Evolutionary conservation across 2,797 vertebrate genomes (phyloP).

Genomic region (Mormyrus hasselquistii): DNA sequence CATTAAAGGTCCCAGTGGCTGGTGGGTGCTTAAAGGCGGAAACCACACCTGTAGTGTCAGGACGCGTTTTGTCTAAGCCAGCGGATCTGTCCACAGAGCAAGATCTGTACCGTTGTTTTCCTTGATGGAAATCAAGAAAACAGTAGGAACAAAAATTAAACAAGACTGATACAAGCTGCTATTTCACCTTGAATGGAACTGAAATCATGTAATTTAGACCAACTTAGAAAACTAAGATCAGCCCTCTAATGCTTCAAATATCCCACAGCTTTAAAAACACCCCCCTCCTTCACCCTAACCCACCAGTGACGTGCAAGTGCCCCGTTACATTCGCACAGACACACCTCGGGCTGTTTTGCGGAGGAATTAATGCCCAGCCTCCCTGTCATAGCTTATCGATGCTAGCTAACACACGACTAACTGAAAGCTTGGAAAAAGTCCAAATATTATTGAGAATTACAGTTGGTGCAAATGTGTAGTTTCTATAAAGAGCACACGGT

Average conservation of each 20-base stretch:
- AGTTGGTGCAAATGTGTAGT: neutral
- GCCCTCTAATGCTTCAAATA: constrained; percentile 7
- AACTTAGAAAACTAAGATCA: neutral
- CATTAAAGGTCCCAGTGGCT: neutral
- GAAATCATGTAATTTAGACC: neutral
- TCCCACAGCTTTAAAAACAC: neutral
- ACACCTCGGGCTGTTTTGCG: neutral
- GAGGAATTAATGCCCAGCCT: neutral
- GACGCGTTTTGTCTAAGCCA: neutral
- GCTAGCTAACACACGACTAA: constrained; percentile 6
- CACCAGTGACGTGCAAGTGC: neutral
- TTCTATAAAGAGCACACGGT: neutral
- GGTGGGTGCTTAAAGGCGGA: neutral
- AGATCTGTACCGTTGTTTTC: neutral
- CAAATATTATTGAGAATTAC: neutral
- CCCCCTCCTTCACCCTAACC: neutral
- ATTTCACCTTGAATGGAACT: constrained; percentile 3
- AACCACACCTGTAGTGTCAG: neutral
- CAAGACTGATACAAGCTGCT: neutral
- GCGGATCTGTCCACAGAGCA: neutral
- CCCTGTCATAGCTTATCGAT: neutral
- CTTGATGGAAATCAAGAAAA: neutral
- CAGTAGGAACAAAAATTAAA: neutral
- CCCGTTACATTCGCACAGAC: neutral
- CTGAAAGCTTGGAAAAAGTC: neutral